A percentile compares a stretch with the other conserved stretches of the same genome.
Conservation (phyloP, 2,888 invertebrate species). For the Drosophila fulvimacula region DNA sequence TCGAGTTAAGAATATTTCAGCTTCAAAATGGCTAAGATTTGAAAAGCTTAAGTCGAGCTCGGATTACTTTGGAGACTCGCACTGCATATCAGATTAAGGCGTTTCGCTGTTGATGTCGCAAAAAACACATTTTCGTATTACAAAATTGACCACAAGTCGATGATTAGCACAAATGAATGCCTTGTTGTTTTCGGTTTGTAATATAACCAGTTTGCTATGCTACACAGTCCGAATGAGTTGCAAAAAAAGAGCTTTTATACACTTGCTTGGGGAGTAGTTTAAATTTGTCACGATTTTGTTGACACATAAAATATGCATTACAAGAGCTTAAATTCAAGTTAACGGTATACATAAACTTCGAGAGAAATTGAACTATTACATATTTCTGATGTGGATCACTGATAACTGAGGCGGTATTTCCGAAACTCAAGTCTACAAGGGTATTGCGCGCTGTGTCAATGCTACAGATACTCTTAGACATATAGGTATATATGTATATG, state of each 20-base stretch:
- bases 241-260: slow-evolving; percentile 36
- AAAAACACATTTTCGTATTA: slow-evolving; percentile 36
- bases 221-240: slow-evolving; percentile 30
- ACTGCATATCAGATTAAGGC: slow-evolving; percentile 15
- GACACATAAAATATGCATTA: slow-evolving; percentile 30
- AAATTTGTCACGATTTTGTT: slow-evolving; percentile 29
- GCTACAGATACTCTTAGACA: not conserved
- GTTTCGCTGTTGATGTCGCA: slow-evolving; percentile 29
- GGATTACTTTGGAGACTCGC: not conserved
- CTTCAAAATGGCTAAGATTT: not conserved
- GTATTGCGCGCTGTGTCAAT: slow-evolving; percentile 11
- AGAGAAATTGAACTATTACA: slow-evolving; percentile 3
- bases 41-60: not conserved
- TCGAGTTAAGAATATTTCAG: not conserved
- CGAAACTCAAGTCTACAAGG: slow-evolving; percentile 16
- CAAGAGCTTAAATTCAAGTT: slow-evolving; percentile 2
- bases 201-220: slow-evolving; percentile 45
- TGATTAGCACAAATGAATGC: slow-evolving; percentile 51
- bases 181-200: slow-evolving; percentile 8
- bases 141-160: slow-evolving; percentile 51
- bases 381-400: slow-evolving; percentile 2
- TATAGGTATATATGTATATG: not conserved
- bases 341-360: slow-evolving; percentile 3
- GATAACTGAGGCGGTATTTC: not conserved
- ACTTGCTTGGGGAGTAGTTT: slow-evolving; percentile 25